Base-by-base conservation (phyloP, 2,797 vertebrate genomes). In the Gadopsis marmoratus region DNA sequence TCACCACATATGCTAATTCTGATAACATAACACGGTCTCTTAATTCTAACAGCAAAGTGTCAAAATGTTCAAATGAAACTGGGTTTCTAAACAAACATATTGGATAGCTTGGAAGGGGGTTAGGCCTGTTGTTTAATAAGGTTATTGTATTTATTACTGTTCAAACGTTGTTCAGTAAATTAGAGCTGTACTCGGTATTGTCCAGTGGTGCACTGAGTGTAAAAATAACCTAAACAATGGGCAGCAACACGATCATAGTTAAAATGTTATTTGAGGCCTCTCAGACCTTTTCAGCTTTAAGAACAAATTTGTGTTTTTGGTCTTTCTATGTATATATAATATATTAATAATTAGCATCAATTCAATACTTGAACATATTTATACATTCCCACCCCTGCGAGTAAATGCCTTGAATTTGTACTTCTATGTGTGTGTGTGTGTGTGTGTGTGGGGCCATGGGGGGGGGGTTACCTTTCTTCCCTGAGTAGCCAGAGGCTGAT, bases 401-500 rank as follows among this genome's bases (percentile, higher is more conserved):
- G 31, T 50, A 50, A 35, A 48, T 50, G 45, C 11, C 21, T 35
- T 3, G 3, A 37, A 31, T 67, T 14, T 67, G 64, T 17, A 6
- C 1, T 3, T 35, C 1, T 35, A 17, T 47, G 29, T 45, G 16
- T 68, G n/a, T 37, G 23, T 54, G 45, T 51, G 69, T 50, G 21
- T 56, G 29, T 56, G 33, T 53, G 19, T 39, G n/a, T 66, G n/a
- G 12, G 31, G 48, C 53, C 58, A 37, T 63, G 0, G 4, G 41
- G 35, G 45, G 43, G 23, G n/a, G n/a, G n/a, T 43, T 50, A 33
- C 51, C 50, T 58, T 60, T 60, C 50, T 48, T 51, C 43, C 29
- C 45, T n/a, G 47, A 69, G 48, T 26, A 45, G 48, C 14, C 35
- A 50, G 61, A 53, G 23, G 17, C 23, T 21, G 41, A 61, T 79